Evolutionary conservation across 2,888 invertebrate species (phyloP), one percentile per base, ranked within the genome.

Genomic region (Torymus aiolomorphi): DNA sequence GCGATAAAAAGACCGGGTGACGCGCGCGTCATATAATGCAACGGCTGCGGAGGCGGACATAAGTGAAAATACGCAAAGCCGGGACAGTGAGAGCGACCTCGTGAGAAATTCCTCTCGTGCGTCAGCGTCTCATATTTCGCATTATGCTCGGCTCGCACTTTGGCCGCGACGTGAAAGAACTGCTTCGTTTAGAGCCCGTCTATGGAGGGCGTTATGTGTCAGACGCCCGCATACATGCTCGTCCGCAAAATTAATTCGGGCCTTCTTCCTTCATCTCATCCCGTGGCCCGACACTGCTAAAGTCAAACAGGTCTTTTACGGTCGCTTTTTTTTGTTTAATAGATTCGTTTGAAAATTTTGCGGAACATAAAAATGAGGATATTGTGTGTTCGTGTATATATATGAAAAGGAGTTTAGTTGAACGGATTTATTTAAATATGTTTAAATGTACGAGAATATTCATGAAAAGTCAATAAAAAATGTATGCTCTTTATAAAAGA

Each of bases 91-190:
- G 24, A 24, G 24, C 24, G 24, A 24, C 24, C 24, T 3, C 42
- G 56, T 62, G 42, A 62, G 63, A 76, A 61, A 76, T 71, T 77
- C 71, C 71, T 71, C 63, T 71, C 77, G 14, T 52, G 65, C 77
- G 77, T 77, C 71, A 65, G 63, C 57, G 71, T 77, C 77, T 71
- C 71, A 65, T 52, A 71, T 77, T 77, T 71, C 70, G 63, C 70
- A 63, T 70, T 76, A 69, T 76, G 49, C 57, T 10, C n/a, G 54
- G 16, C 18, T 4, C n/a, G 49, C 18, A 3, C 62, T n/a, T 61
- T 54, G n/a, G 10, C 0, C 24, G 24, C 24, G 24, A 24, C 24
- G 24, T 24, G 24, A 24, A 24, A 24, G 24, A 24, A 24, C 24
- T 24, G 24, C 24, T 24, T 24, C 24, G 24, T 24, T 24, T 24